phyloP scores from a whole-genome alignment of 2,888 invertebrate genomes.

The Seira musarum region DNA sequence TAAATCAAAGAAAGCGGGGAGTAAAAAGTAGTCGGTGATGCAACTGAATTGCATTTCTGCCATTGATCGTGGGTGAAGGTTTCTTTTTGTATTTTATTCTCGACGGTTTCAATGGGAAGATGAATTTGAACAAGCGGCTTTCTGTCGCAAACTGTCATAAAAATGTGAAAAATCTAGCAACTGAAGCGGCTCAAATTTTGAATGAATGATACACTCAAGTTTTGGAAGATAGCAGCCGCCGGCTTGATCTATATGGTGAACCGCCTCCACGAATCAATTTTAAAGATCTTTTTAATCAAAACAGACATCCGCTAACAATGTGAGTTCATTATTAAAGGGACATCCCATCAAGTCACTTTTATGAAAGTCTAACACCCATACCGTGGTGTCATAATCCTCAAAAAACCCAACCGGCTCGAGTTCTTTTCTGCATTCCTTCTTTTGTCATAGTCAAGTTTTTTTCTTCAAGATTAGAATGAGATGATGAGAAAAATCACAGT shows the following conservation, averaged over 20 bases:
- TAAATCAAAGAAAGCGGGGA: too few relatives aligned
- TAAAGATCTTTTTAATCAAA: not conserved
- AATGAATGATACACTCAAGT: not conserved
- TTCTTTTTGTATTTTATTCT: too few relatives aligned
- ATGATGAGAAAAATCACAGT: not conserved
- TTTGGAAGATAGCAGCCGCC: not conserved
- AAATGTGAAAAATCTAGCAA: not conserved
- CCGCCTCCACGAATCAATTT: not conserved
- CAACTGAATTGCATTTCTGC: too few relatives aligned
- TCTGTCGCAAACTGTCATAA: not conserved
- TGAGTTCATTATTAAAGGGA: not conserved
- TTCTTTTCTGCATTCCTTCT: not conserved
- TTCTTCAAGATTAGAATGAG: not conserved
- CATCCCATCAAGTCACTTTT: not conserved
- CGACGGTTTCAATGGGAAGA: conserved; percentile 2
- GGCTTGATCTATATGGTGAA: not conserved
- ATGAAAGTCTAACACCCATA: not conserved
- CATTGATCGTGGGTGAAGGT: too few relatives aligned
- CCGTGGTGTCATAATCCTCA: not conserved
- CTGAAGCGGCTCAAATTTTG: not conserved
- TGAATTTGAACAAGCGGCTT: not conserved
- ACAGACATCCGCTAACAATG: not conserved
- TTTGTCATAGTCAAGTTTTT: not conserved
- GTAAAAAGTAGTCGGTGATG: too few relatives aligned
- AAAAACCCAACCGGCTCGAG: too few relatives aligned